Evolutionary conservation across 2,888 invertebrate genomes (phyloP), one percentile per base, ranked within the genome.

Genomic region (Andrena dorsata): DNA sequence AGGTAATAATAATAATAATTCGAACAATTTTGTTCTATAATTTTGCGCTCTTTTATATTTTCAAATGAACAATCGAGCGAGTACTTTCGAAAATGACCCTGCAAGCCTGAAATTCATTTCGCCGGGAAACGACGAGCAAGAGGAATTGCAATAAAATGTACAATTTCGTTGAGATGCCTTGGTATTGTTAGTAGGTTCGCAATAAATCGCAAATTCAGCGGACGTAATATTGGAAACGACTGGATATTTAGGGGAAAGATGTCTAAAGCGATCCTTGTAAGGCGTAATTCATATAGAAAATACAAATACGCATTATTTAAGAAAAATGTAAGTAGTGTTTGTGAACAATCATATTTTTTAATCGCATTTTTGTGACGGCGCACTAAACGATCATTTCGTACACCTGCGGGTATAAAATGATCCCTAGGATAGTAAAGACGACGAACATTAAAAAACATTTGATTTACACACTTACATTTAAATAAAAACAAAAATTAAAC

Each of bases 141-240:
- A 3, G 28, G 60, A 65, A 30, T 58, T n/a, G 49, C 64, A 65
- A 60, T 70, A 70, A 26, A 69, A 64, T 23, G 60, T 35, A 60
- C 41, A 16, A 5, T 41, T 41, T 41, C 4, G 16, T 41, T 41
- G 28, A 60, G 23, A 30, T 32, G 2, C 47, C 32, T 68, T 41
- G 68, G 30, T 47, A 65, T 51, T 35, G 23, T 60, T 51, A 51
- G 35, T 28, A 35, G 69, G 20, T 61, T 61, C 47, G 66, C 26
- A 28, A 66, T 80, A 76, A 65, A 65, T 76, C 41, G 20, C 2
- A 35, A 49, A 71, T 71, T 71, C 26, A 6, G 2, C 41, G 5
- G 13, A 56, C 4, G 8, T 13, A 51, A 61, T 70, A 76, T 76
- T 70, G 61, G 51, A 71, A 60, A 66, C 20, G 51, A 65, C 13